phyloP scores from a whole-genome alignment of 2,797 vertebrate genomes.

The Rhadinocentrus ornatus region DNA sequence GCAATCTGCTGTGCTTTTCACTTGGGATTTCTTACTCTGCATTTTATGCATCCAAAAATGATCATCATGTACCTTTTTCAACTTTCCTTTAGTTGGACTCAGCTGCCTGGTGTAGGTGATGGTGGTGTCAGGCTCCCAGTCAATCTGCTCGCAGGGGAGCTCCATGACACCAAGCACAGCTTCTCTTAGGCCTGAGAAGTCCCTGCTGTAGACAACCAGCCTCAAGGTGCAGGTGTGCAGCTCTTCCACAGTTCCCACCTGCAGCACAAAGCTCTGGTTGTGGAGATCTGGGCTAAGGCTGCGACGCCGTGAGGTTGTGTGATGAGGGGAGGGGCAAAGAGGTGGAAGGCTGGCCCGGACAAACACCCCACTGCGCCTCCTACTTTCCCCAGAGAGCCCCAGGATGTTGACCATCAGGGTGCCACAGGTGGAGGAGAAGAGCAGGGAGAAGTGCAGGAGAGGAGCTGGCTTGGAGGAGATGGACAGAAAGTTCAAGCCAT shows the following conservation, averaged over 20 bases:
- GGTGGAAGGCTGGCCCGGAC: conserved; percentile 83
- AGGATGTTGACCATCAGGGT: conserved; percentile 79
- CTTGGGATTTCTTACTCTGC: not conserved
- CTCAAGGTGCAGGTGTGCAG: conserved; percentile 76
- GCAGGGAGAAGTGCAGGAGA: conserved; percentile 80
- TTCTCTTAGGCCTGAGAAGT: conserved; percentile 84
- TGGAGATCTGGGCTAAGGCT: conserved; percentile 78
- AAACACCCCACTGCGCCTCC: conserved; percentile 72
- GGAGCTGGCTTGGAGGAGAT: conserved; percentile 66
- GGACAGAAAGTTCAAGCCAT: conserved; percentile 59
- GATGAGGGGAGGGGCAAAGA: conserved; percentile 71
- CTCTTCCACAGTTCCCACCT: conserved; percentile 74
- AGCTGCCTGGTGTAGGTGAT: conserved; percentile 76
- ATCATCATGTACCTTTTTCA: conserved; percentile 81
- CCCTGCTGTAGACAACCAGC: conserved; percentile 79
- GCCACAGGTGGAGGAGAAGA: conserved; percentile 74
- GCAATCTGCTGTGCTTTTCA: not conserved
- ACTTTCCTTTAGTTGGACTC: conserved; percentile 72
- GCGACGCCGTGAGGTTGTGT: conserved; percentile 65
- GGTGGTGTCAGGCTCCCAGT: conserved; percentile 76
- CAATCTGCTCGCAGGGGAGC: conserved; percentile 77
- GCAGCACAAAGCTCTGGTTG: conserved; percentile 78
- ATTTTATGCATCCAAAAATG: not conserved
- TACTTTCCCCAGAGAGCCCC: conserved; percentile 75
- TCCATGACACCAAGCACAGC: conserved; percentile 80